phyloP scores from a whole-genome alignment of 2,888 invertebrate genomes.

The Noctua pronuba region DNA sequence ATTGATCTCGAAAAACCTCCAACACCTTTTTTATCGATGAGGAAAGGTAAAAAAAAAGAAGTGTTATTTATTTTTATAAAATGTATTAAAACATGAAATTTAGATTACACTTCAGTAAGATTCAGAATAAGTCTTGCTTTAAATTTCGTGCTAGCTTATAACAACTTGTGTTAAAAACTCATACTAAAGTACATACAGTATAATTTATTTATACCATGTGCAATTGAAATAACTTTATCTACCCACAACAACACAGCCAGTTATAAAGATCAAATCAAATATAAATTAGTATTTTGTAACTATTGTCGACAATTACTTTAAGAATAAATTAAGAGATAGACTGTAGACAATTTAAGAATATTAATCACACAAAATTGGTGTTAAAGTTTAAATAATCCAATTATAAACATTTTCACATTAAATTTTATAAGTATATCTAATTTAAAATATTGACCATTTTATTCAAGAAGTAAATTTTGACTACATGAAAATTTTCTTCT shows the following conservation, averaged over 20 bases:
- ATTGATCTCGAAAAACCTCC: background rate
- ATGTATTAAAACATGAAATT: constrained; percentile 89
- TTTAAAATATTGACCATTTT: constrained; percentile 49
- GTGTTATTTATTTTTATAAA: constrained; percentile 79
- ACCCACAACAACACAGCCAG: constrained; percentile 66
- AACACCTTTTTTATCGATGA: background rate
- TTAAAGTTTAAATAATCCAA: constrained; percentile 33
- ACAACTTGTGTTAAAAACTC: constrained; percentile 57
- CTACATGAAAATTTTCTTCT: constrained; percentile 53
- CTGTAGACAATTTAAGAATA: constrained; percentile 25
- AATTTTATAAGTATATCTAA: constrained; percentile 15
- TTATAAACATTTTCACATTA: constrained; percentile 26
- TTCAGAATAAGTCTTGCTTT: constrained; percentile 71
- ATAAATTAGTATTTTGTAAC: constrained; percentile 46
- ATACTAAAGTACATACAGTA: constrained; percentile 36
- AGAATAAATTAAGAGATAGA: constrained; percentile 48
- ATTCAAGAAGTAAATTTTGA: constrained; percentile 55
- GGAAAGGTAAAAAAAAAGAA: constrained; percentile 27
- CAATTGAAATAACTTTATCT: constrained; percentile 50
- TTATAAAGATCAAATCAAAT: constrained; percentile 62
- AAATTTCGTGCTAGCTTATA: constrained; percentile 71
- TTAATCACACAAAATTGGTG: constrained; percentile 44
- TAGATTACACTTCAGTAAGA: constrained; percentile 78
- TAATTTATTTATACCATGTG: constrained; percentile 35
- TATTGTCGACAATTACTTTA: constrained; percentile 44